Percentiles rank a stretch among this genome's conserved stretches.
These are phyloP conservation scores for Hemicrepidius hirtus DNA, from an alignment of 2,888 invertebrate genomes.

Conservation along the genomic window DNA sequence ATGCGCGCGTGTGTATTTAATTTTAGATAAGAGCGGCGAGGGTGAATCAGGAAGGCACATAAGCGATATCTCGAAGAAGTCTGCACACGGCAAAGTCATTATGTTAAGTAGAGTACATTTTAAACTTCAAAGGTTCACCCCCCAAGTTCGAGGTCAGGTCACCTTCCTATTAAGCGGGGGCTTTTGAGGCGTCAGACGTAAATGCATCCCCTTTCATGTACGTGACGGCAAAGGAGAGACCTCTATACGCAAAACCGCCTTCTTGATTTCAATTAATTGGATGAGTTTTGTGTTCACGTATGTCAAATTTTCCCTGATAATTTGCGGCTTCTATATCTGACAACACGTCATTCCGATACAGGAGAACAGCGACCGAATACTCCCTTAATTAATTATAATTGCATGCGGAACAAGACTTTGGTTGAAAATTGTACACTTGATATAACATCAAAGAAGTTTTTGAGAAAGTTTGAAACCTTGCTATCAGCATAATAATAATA, in stretches of 20 bases:
- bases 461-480: too few relatives aligned
- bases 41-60: constrained; percentile 1
- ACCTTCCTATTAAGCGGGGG: constrained; percentile 44
- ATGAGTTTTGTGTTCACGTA: constrained; percentile 20
- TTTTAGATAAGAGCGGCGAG: constrained; percentile 23
- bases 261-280: constrained; percentile 43
- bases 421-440: too few relatives aligned
- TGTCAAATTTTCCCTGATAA: not conserved
- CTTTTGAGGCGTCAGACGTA: constrained; percentile 50
- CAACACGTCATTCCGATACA: too few relatives aligned
- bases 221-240: constrained; percentile 47
- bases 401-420: too few relatives aligned
- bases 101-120: constrained; percentile 46
- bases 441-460: too few relatives aligned
- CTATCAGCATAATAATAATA: too few relatives aligned
- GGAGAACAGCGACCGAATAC: too few relatives aligned
- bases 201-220: constrained; percentile 50
- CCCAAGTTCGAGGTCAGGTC: constrained; percentile 42
- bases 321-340: too few relatives aligned
- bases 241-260: constrained; percentile 29
- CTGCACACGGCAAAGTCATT: constrained; percentile 35
- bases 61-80: constrained; percentile 22
- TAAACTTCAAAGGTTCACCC: constrained; percentile 46
- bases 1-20: constrained; percentile 14
- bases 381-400: too few relatives aligned